Conservation (phyloP, 2,797 vertebrate genomes). For the Acanthopagrus latus region DNA sequence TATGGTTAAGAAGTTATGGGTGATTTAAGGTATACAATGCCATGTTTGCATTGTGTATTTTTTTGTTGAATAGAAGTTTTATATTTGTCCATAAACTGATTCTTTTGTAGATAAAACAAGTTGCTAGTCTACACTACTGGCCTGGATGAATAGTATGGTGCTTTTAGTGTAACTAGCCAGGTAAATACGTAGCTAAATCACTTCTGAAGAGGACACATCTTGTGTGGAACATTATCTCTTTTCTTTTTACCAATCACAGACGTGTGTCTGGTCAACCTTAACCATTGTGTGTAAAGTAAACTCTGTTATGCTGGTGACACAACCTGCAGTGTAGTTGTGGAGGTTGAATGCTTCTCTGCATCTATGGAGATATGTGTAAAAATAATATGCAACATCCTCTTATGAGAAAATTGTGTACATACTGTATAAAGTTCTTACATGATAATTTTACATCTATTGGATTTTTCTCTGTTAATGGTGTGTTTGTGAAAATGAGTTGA, state of each 20-base stretch:
- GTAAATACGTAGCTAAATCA: background rate
- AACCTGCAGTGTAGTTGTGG: background rate
- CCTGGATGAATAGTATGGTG: background rate
- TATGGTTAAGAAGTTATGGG: no score
- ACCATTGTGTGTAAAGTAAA: background rate
- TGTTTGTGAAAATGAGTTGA: background rate
- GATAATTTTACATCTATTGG: background rate
- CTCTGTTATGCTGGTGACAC: background rate
- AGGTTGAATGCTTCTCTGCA: background rate
- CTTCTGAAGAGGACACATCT: background rate
- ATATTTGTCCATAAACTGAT: background rate
- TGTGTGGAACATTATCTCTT: background rate
- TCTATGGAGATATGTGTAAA: background rate
- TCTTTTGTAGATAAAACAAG: background rate
- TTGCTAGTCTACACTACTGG: background rate
- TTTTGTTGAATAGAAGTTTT: no score
- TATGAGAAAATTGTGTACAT: background rate
- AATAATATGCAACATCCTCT: background rate
- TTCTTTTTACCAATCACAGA: background rate
- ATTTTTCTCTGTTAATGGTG: background rate
- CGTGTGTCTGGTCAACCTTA: background rate
- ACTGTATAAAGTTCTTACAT: background rate
- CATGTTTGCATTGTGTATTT: no score
- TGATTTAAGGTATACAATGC: no score
- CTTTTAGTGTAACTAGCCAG: background rate